phyloP scores from a whole-genome alignment of 1,140 invertebrate species.

The Phenacoccus solenopsis region DNA sequence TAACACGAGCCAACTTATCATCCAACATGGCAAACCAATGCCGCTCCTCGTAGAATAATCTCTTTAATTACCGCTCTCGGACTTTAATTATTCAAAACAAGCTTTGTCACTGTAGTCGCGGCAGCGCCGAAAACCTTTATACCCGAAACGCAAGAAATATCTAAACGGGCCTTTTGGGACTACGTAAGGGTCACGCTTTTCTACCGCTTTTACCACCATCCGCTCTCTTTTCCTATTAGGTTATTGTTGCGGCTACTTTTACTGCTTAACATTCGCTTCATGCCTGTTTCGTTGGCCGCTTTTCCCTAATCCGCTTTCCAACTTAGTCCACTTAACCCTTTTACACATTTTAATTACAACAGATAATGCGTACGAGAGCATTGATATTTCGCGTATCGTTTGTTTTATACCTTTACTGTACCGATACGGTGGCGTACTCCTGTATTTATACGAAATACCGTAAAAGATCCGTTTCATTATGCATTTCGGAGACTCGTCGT shows the following conservation, averaged over 20 bases:
- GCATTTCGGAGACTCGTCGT: too few relatives aligned
- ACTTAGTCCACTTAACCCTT: constrained; percentile 16
- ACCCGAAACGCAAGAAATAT: background rate
- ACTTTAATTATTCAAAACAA: constrained; percentile 3
- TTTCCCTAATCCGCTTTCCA: constrained; percentile 5
- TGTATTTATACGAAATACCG: too few relatives aligned
- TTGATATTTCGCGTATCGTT: constrained; percentile 6
- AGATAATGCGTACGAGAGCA: background rate
- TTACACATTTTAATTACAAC: constrained; percentile 13
- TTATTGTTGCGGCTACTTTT: constrained; percentile 9
- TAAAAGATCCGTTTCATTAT: too few relatives aligned
- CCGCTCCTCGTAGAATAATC: background rate
- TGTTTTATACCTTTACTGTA: too few relatives aligned
- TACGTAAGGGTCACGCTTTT: background rate
- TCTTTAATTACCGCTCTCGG: background rate
- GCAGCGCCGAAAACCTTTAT: background rate
- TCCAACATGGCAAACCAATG: background rate
- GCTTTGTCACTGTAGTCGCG: background rate
- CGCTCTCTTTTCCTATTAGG: background rate
- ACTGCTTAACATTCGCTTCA: constrained; percentile 7
- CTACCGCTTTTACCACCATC: background rate
- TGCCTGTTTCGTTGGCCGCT: background rate
- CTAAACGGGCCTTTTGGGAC: constrained; percentile 1
- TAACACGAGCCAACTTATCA: background rate
- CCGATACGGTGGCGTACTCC: too few relatives aligned